These are phyloP conservation scores for Oxycera nigricornis DNA, from an alignment of 2,888 invertebrate genomes.

Conservation along the genomic window DNA sequence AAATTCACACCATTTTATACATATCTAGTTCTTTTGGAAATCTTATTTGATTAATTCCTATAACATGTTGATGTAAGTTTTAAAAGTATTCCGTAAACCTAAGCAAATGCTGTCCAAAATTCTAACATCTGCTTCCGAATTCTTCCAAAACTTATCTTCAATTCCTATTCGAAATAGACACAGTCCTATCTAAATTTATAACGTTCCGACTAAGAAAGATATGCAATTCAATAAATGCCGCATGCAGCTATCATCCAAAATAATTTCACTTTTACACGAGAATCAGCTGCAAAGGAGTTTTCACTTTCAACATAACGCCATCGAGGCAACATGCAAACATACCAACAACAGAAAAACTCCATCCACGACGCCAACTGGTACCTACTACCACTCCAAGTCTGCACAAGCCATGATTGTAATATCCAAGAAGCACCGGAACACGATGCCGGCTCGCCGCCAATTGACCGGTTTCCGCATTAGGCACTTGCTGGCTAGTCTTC, in stretches of 20 bases:
- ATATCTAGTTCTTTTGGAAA: too few species aligned
- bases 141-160: too few species aligned
- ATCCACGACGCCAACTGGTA: not conserved
- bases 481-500: not conserved
- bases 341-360: not conserved
- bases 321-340: not conserved
- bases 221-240: not conserved
- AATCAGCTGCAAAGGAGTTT: constrained; percentile 9
- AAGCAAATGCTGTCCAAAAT: too few species aligned
- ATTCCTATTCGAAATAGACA: too few species aligned
- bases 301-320: constrained; percentile 11
- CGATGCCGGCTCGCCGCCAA: not conserved
- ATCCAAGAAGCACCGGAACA: not conserved
- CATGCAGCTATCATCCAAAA: not conserved
- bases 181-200: too few species aligned
- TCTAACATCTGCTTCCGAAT: too few species aligned
- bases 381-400: not conserved
- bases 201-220: too few species aligned
- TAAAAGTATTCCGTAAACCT: too few species aligned
- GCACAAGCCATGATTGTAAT: too few species aligned
- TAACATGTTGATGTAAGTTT: too few species aligned
- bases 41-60: too few species aligned
- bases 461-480: not conserved
- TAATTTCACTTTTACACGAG: constrained; percentile 18
- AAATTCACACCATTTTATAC: too few species aligned